Percentiles rank a stretch among this genome's conserved stretches.
Evolutionary conservation across 1,140 invertebrate species (phyloP).

Genomic region (Drosophila nigrodunni): DNA sequence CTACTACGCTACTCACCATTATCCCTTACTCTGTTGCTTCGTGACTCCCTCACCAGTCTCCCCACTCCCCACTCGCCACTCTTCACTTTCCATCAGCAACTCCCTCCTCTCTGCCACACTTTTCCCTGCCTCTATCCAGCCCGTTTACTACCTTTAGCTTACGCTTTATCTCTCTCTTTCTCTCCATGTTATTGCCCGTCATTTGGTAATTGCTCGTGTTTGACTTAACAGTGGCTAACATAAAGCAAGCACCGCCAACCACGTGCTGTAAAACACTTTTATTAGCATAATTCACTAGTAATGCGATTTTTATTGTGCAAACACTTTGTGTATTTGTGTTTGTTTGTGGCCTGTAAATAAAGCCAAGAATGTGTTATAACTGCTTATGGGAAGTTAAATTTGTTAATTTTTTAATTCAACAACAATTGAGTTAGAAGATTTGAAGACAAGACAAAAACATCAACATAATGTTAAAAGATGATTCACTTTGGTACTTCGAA

Average conservation of each 20-base stretch:
- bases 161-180: too few species aligned
- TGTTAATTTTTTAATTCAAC: background rate
- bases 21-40: background rate
- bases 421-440: background rate
- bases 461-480: too few species aligned
- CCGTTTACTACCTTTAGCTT: too few species aligned
- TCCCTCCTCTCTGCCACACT: too few species aligned
- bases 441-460: background rate
- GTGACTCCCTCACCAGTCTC: too few species aligned
- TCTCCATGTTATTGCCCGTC: background rate
- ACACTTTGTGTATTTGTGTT: background rate
- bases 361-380: background rate
- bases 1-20: background rate
- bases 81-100: too few species aligned
- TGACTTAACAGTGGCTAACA: slow-evolving; percentile 28
- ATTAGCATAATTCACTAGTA: slow-evolving; percentile 33
- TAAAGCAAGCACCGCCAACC: slow-evolving; percentile 28
- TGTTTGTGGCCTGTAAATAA: slow-evolving; percentile 17
- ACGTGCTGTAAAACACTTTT: slow-evolving; percentile 31
- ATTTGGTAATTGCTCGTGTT: slow-evolving; percentile 21
- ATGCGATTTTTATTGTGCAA: slow-evolving; percentile 30
- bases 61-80: too few species aligned
- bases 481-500: too few species aligned
- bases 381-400: background rate
- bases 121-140: too few species aligned